Evolutionary conservation across 2,888 invertebrate genomes (phyloP).

Genomic region (Danaus chrysippus): DNA sequence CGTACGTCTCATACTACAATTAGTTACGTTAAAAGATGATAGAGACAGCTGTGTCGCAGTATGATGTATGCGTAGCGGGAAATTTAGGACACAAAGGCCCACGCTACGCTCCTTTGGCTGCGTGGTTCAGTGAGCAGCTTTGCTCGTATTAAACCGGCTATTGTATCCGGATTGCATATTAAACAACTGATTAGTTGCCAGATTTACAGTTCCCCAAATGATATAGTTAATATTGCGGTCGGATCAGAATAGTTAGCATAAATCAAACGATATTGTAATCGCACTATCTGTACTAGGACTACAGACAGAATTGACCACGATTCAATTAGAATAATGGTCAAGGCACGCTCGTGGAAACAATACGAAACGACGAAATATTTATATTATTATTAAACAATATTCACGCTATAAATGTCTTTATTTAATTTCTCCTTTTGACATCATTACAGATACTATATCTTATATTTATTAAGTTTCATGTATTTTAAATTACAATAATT

Average conservation of each 20-base stretch:
- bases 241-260: slow-evolving; percentile 1
- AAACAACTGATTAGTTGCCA: slow-evolving; percentile 26
- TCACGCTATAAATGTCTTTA: too few species aligned
- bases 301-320: too few species aligned
- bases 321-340: too few species aligned
- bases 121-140: slow-evolving; percentile 33
- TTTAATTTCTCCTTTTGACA: too few species aligned
- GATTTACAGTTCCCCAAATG: slow-evolving; percentile 1
- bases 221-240: slow-evolving; percentile 5
- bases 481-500: too few species aligned
- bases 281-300: too few species aligned
- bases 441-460: too few species aligned
- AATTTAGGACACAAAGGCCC: slow-evolving; percentile 38
- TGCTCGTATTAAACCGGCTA: slow-evolving; percentile 28
- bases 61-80: slow-evolving; percentile 25
- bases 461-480: too few species aligned
- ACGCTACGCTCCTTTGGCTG: slow-evolving; percentile 30
- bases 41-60: slow-evolving; percentile 23
- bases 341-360: too few species aligned
- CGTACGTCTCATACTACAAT: slow-evolving; percentile 16
- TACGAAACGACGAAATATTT: too few species aligned
- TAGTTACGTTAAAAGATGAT: slow-evolving; percentile 8
- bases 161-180: slow-evolving; percentile 30
- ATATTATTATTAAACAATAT: too few species aligned
- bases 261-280: neutral